Base-by-base conservation (phyloP, 2,888 invertebrate species). In the Eremobia ochroleuca region DNA sequence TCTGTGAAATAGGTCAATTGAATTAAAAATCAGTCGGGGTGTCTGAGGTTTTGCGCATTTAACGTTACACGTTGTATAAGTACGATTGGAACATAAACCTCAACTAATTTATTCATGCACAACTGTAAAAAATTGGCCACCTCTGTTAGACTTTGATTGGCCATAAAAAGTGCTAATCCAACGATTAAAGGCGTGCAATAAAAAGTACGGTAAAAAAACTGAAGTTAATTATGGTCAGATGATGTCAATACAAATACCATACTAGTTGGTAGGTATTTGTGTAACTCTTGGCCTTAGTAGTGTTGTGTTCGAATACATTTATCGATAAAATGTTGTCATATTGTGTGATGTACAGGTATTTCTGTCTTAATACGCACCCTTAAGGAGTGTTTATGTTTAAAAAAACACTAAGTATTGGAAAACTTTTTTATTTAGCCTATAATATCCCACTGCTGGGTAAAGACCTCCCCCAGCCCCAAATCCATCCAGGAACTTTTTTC, bases 211-310 rank as follows among this genome's bases (percentile, higher is more conserved):
- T 49, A 82, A 86, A 86, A 83, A 88, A 83, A 79, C 85, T 59
- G 5, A 66, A 77, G 85, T 87, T 90, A 87, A 90, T 87, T 90
- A 85, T 85, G 83, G 89, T 49, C 65, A 72, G 89, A 85, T 91
- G 91, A 91, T 91, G 90, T 91, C 91, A 91, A 91, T 88, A 59
- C 69, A 67, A 62, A 75, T 77, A 85, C 58, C 18, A 40, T 40
- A 8, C 31, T 21, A 59, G 62, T 67, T 34, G 15, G 5, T 25
- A 15, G 25, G 31, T 49, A 31, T 18, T 31, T 31, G 25, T 34
- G 65, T 59, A 58, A 67, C 43, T 73, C 11, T 71, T 40, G 62
- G 37, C 43, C 9, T 58, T 28, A 59, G 13, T 61, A 59, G 52
- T 74, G 74, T 73, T 66, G 58, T 21, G 66, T 49, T 62, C 21